Base-by-base conservation (phyloP, 2,888 invertebrate species). In the Ormia ochracea region DNA sequence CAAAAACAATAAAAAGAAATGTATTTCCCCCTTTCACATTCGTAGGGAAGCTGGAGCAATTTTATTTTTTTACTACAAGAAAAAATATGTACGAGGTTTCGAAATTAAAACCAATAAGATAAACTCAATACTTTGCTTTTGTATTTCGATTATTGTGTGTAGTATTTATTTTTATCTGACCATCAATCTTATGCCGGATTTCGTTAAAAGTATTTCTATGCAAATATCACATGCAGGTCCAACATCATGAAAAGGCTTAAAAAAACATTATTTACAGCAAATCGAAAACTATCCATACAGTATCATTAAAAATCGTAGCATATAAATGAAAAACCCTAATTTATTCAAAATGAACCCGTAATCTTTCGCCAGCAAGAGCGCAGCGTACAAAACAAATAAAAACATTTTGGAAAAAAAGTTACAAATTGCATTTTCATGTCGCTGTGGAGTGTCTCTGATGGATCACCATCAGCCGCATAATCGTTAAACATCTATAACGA, bases 351-450 rank as follows among this genome's bases (percentile, higher is more conserved):
- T 31, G 12, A 50, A 69, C 45, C 56, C 69, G 69, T 69, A 63
- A 59, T 41, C 69, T 56, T 31, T 14, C 19, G 12, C 21, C 19
- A 38, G 4, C 3, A 17, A 58, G 31, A 36, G 21, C 48, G n/a
- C 36, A 41, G 31, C 31, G 9, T 7, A 14, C 54, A 19, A n/a
- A 33, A 14, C 19, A 7, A 52, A 9, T 17, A n/a, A 59, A 21
- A n/a, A 48, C 21, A 54, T 6, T 3, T 38, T 26, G 14, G n/a
- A 50, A 26, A 19, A 69, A 52, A 28, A 33, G 0, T 31, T 26
- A 73, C 80, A 87, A 87, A 87, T 87, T 87, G 87, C 86, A 86
- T 87, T 87, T 87, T 84, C 87, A 85, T 87, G 86, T 86, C 82
- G 83, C 75, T 82, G 58, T 75, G 76, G 78, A 81, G 78, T 81